phyloP scores from a whole-genome alignment of 2,797 vertebrate genomes.

The Babyrousa celebensis region DNA sequence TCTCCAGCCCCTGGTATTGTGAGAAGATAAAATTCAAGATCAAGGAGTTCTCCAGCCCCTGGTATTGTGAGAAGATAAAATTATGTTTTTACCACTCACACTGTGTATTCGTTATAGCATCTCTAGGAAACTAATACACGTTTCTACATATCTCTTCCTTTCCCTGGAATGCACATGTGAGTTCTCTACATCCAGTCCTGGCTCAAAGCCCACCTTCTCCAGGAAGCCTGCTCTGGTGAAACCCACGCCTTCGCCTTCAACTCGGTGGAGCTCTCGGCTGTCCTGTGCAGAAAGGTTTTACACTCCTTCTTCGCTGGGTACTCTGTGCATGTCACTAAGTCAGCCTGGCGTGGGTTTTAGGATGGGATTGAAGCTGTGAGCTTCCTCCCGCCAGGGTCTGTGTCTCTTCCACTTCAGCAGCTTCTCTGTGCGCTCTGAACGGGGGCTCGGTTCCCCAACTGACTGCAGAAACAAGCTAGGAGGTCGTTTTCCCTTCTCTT shows the following conservation, averaged over 20 bases:
- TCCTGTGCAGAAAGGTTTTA: not conserved
- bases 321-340: not conserved
- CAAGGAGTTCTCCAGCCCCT: too few species aligned
- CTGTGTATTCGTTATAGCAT: not conserved
- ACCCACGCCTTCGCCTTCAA: not conserved
- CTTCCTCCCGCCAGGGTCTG: not conserved
- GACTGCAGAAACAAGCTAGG: not conserved
- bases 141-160: not conserved
- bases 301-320: not conserved
- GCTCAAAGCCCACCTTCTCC: not conserved
- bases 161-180: not conserved
- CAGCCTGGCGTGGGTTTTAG: not conserved
- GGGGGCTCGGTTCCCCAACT: not conserved
- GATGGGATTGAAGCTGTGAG: not conserved
- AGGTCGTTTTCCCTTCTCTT: not conserved
- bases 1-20: too few species aligned
- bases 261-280: not conserved
- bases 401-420: not conserved
- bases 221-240: not conserved
- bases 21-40: not conserved
- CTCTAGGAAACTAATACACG: not conserved
- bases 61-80: not conserved
- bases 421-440: not conserved
- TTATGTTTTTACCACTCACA: not conserved
- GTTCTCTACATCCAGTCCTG: not conserved